Base-by-base conservation (phyloP, 2,113 vertebrate species). In the Rhadina sibilatrix region DNA sequence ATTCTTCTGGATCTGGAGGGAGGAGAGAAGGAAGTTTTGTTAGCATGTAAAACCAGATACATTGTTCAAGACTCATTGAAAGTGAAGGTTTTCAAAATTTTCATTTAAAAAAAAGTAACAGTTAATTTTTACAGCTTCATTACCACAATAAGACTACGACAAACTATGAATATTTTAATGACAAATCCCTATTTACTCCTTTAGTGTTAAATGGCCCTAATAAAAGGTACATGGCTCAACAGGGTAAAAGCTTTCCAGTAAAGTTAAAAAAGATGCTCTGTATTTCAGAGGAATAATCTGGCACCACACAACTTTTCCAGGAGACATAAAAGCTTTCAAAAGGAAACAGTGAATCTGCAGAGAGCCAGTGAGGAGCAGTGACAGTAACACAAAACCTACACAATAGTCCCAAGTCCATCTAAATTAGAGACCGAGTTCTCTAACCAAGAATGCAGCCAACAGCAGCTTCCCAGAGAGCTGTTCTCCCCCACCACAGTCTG, bases 1-100 rank as follows among this genome's bases (percentile, higher is more conserved):
- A 99, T 97, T 99, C 99, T 94, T 99, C 99, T 19, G 99, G 99
- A 98, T 99, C 99, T 99, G 15, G 24, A 47, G 23, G 79, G 21
- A 12, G 5, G 11, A 56, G 21, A 70, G 46, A 93, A 96, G 86
- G 54, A 54, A n/a, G 40, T 40, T 38, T 47, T 59, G 42, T 89
- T 79, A 96, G 7, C 11, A 42, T 17, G 14, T 44, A 94, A 92
- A 94, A 92, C 6, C 23, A 90, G 33, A 46, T 9, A 63, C 13
- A 46, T 37, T 66, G 53, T n/a, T 90, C 37, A 46, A 85, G 65
- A 44, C 12, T 25, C 18, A 53, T 14, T 57, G 72, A 10, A 66
- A 89, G 54, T 44, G 1, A 50, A n/a, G 20, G 9, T 44, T 84
- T 61, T 72, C 24, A 79, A 77, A 35, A 54, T 46, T 52, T 61